phyloP scores from a whole-genome alignment of 2,797 vertebrate species.

The Otolemur crassicaudatus region DNA sequence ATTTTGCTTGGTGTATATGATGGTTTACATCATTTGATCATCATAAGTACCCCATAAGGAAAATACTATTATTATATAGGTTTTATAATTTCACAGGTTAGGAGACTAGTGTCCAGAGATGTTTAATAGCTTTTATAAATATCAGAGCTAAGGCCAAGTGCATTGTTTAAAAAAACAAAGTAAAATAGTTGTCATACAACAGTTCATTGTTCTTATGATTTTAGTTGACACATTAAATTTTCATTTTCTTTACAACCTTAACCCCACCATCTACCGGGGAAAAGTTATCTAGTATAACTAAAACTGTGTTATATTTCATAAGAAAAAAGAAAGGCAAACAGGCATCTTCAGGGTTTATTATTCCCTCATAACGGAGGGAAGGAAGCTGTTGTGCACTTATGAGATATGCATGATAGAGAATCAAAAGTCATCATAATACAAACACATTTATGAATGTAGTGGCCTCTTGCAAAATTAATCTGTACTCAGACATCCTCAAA shows the following conservation, averaged over 20 bases:
- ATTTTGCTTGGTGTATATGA: neutral
- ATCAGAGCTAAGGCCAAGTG: neutral
- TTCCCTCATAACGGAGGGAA: neutral
- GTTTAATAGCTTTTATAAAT: constrained; percentile 27
- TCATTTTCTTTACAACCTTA: constrained; percentile 34
- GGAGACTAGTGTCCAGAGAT: constrained; percentile 32
- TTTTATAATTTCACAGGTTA: constrained; percentile 47
- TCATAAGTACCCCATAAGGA: neutral
- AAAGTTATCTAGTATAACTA: constrained; percentile 33
- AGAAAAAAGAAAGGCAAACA: constrained; percentile 5
- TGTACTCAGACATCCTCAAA: constrained; percentile 8
- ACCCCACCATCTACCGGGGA: neutral
- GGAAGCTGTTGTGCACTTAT: constrained; percentile 20
- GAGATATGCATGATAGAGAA: neutral
- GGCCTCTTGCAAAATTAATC: constrained; percentile 38
- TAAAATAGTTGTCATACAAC: neutral
- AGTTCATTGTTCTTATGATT: constrained; percentile 41
- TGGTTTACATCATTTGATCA: constrained; percentile 46
- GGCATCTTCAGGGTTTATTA: neutral
- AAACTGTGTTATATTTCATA: constrained; percentile 37
- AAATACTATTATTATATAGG: neutral
- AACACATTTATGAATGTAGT: constrained; percentile 54
- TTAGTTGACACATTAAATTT: constrained; percentile 48
- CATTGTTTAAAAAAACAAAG: constrained; percentile 35
- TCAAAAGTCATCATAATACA: constrained; percentile 42